Percentiles rank a stretch among this genome's conserved stretches.
These are phyloP conservation scores for Drosophila trapezifrons DNA, from an alignment of 1,140 invertebrate species.

Conservation along the genomic window DNA sequence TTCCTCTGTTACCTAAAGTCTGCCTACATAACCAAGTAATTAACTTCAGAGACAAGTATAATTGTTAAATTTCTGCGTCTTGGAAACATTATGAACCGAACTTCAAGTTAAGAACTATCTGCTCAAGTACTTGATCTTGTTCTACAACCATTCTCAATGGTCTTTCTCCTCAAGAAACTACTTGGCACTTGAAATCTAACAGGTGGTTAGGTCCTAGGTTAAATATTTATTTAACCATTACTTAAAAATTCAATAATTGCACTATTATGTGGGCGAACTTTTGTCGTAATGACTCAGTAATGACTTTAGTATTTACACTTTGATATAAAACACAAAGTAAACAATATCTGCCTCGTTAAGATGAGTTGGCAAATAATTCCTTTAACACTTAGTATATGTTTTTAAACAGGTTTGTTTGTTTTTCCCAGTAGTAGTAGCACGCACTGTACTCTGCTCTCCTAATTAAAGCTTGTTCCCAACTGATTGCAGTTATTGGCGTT, in stretches of 20 bases:
- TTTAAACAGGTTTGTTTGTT: conserved; percentile 2
- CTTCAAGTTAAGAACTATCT: background rate
- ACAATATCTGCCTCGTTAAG: conserved; percentile 10
- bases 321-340: conserved; percentile 3
- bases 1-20: background rate
- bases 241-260: conserved; percentile 17
- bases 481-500: conserved; percentile 20
- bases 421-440: background rate
- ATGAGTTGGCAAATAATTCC: conserved; percentile 18
- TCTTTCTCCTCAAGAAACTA: conserved; percentile 8
- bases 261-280: conserved; percentile 13
- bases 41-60: conserved; percentile 11
- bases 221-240: conserved; percentile 7
- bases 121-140: conserved; percentile 4
- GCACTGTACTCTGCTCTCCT: background rate
- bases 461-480: conserved; percentile 46
- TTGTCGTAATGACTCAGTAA: conserved; percentile 22
- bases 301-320: conserved; percentile 21
- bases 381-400: conserved; percentile 4
- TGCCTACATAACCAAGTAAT: background rate
- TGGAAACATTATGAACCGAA: conserved; percentile 5
- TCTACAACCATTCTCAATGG: conserved; percentile 3
- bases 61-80: conserved; percentile 11
- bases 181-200: background rate
- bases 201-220: background rate